Evolutionary conservation across 2,113 vertebrate genomes (phyloP).

Genomic region (Gymnorhina tibicen): DNA sequence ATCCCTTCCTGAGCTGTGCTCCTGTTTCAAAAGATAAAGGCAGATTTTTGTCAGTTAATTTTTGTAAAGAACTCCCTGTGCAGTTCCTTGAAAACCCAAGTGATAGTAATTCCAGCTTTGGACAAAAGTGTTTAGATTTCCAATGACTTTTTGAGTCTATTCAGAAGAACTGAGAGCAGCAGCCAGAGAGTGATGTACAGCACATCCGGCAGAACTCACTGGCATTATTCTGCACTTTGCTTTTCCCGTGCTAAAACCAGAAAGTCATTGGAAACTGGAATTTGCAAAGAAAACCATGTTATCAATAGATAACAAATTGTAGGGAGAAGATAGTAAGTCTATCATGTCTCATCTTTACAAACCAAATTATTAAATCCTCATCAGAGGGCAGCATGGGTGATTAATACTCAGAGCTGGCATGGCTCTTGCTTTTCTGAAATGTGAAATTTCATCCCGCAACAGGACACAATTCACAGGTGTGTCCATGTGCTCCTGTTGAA

Average conservation of each 20-base stretch:
- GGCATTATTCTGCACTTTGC: background rate
- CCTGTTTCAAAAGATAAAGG: background rate
- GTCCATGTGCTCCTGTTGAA: accelerated
- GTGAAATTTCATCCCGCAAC: background rate
- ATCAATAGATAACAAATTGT: background rate
- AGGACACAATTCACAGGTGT: background rate
- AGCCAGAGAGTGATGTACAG: background rate
- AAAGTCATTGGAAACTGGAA: background rate
- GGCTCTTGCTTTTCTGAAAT: background rate
- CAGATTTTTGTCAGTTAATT: background rate
- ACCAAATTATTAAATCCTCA: background rate
- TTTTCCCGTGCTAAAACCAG: background rate
- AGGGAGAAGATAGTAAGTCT: background rate
- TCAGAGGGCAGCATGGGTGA: background rate
- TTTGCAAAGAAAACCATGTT: background rate
- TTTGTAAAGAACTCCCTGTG: background rate
- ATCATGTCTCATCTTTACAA: background rate
- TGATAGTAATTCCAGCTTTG: background rate
- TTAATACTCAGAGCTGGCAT: background rate
- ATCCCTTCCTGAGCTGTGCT: background rate
- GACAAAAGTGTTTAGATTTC: background rate
- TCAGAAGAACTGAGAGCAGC: background rate
- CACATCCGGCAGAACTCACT: background rate
- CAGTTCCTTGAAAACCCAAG: background rate
- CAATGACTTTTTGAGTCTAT: background rate